Percentiles rank a stretch among this genome's conserved stretches.
Evolutionary conservation across 2,797 vertebrate species (phyloP).

Genomic region (Tenualosa thibaudeaui): DNA sequence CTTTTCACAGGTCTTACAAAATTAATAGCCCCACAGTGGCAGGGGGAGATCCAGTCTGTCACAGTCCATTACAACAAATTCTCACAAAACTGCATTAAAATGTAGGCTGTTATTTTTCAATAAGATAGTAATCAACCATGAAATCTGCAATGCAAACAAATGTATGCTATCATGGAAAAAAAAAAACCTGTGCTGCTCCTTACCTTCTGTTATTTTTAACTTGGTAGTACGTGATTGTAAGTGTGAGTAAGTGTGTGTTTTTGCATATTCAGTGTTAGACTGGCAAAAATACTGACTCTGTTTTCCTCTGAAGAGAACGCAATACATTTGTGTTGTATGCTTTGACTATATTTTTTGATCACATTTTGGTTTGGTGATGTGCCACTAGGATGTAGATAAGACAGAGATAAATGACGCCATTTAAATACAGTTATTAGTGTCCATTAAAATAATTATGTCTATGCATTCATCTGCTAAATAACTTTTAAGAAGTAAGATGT

Average conservation of each 20-base stretch:
- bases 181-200: background rate
- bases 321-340: background rate
- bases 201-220: background rate
- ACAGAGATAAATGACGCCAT: slow-evolving; percentile 2
- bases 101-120: slow-evolving; percentile 23
- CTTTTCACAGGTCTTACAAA: slow-evolving; percentile 10
- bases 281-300: background rate
- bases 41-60: background rate
- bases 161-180: slow-evolving; percentile 4
- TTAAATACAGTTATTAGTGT: slow-evolving; percentile 9
- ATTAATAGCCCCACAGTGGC: background rate
- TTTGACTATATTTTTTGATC: background rate
- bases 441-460: slow-evolving; percentile 4
- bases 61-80: slow-evolving; percentile 16
- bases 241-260: background rate
- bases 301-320: background rate
- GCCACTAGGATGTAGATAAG: background rate
- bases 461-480: slow-evolving; percentile 23
- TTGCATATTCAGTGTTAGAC: background rate
- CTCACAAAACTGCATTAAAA: slow-evolving; percentile 15
- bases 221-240: background rate
- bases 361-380: background rate
- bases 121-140: slow-evolving; percentile 11
- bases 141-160: slow-evolving; percentile 9
- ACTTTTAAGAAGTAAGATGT: slow-evolving; percentile 8